Base-by-base conservation (phyloP, 23 tunicate species). In the Oikopleura dioica region DNA sequence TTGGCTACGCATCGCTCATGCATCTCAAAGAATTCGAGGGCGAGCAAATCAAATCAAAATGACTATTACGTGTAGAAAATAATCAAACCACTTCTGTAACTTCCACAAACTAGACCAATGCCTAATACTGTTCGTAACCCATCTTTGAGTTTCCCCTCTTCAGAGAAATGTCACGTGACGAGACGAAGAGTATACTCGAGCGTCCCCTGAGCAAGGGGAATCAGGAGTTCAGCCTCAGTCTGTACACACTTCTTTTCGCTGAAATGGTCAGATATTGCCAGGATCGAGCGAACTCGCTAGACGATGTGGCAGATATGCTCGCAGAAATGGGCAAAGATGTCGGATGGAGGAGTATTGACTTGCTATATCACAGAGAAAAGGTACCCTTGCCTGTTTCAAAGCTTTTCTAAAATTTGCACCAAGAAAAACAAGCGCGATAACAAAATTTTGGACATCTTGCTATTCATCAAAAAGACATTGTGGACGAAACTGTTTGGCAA, bases 401-500 rank as follows among this genome's bases (percentile, higher is more conserved):
- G 55, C 55, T 9, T 44, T 9, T 9, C 9, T 44, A 44, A 44
- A 63, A 12, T 28, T 63, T 12, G 16, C 26, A 12, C 26, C 26
- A 21, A 63, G 72, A 63, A 63, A 63, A 31, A 63, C 72, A 63
- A 63, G 31, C 26, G 98, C 72, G 98, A 92, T 75, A 83, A 75
- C 2, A 92, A 92, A 83, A 77, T 92, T 55, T 75, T 92, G 38
- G 81, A 86, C 59, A 86, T 92, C 38, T 76, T 92, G 1, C 59
- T 92, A 78, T 92, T 92, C 80, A 78, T 85, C 31, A 92, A 92
- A 76, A 82, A 84, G 2, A 81, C 95, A 9, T 59, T 94, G 35
- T 94, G 99, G 99, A 94, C 83, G 75, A 87, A 87, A 34, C 68
- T 94, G 37, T 94, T 94, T 81, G 99, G 99, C 0, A 94, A 94